A percentile compares a stretch with the other conserved stretches of the same genome.
phyloP scores from a whole-genome alignment of 1,140 invertebrate species.

The Dreissena polymorpha region DNA sequence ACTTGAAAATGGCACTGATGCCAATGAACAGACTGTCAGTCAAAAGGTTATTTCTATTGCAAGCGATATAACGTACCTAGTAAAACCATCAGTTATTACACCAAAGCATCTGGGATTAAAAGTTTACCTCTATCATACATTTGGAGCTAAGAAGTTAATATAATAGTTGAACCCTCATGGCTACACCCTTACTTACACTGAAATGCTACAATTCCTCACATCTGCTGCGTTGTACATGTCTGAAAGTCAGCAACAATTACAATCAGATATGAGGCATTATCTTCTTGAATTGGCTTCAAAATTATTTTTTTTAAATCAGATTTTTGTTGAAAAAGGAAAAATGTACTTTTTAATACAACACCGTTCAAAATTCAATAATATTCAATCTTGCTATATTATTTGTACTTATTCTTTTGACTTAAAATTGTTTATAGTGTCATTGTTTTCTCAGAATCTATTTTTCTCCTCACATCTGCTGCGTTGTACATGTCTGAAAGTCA shows the following conservation, averaged over 20 bases:
- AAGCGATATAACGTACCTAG: constrained; percentile 1
- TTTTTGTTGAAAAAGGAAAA: neutral
- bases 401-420: neutral
- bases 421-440: neutral
- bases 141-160: constrained; percentile 22
- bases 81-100: constrained; percentile 10
- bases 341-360: neutral
- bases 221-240: constrained; percentile 24
- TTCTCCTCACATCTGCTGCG: constrained; percentile 10
- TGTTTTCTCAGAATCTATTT: neutral
- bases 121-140: constrained; percentile 7
- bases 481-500: neutral
- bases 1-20: neutral
- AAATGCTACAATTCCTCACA: constrained; percentile 27
- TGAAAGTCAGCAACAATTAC: neutral
- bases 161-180: constrained; percentile 4
- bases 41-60: neutral
- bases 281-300: neutral
- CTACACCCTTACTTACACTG: constrained; percentile 17
- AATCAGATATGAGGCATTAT: constrained; percentile 7
- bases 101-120: constrained; percentile 27
- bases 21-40: neutral
- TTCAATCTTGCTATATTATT: neutral
- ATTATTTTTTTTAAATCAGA: neutral
- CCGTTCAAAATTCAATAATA: too few relatives aligned